Percentiles rank a stretch among this genome's conserved stretches.
Conservation (phyloP, 2,888 invertebrate species). For the Hybos culiciformis region DNA sequence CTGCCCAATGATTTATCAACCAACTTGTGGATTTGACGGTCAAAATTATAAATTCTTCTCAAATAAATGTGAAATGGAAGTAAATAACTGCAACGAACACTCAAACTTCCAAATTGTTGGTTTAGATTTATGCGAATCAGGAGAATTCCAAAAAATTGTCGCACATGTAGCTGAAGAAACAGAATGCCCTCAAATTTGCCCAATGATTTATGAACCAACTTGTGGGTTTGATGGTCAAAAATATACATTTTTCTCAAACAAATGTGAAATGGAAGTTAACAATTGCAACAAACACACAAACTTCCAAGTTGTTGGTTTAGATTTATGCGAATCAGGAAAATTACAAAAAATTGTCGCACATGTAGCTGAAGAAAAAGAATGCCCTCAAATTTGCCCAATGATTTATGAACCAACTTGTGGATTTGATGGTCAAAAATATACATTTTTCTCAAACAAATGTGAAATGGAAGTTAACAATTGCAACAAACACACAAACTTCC, state of each 20-base stretch:
- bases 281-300: slow-evolving; percentile 3
- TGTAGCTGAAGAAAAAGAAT: not conserved
- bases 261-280: slow-evolving; percentile 2
- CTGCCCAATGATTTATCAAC: slow-evolving; percentile 39
- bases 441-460: not conserved
- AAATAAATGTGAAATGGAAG: slow-evolving; percentile 1
- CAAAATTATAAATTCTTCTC: not conserved
- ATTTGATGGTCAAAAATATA: not conserved
- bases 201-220: slow-evolving; percentile 28
- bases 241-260: not conserved
- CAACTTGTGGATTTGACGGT: slow-evolving; percentile 6
- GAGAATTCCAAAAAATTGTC: not conserved
- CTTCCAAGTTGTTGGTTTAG: not conserved
- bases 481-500: not conserved
- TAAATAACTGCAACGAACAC: slow-evolving; percentile 4
- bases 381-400: slow-evolving; percentile 39
- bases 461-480: not conserved
- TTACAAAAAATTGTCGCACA: not conserved
- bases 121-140: slow-evolving; percentile 16
- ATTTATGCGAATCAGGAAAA: slow-evolving; percentile 16
- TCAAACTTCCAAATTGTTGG: not conserved
- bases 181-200: slow-evolving; percentile 34
- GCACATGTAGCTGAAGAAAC: not conserved
- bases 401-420: slow-evolving; percentile 2
- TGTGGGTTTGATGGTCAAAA: slow-evolving; percentile 6